Evolutionary conservation across 1,140 invertebrate genomes (phyloP).

Genomic region (Drosophila kepulauana): DNA sequence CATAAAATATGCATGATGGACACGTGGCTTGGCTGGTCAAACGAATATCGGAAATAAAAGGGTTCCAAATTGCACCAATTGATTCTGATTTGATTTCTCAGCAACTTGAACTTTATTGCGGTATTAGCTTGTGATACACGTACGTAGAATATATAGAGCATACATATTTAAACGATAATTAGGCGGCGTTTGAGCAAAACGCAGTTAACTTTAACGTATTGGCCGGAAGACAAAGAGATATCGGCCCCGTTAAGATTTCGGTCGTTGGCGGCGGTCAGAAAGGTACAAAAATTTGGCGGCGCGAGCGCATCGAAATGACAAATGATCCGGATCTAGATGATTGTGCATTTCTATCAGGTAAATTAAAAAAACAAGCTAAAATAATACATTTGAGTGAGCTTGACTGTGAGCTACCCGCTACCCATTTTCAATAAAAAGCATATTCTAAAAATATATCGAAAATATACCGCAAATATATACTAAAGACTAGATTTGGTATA

Average conservation of each 20-base stretch:
- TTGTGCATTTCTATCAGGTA: constrained; percentile 96
- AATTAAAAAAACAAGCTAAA: neutral
- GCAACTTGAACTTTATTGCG: constrained; percentile 7
- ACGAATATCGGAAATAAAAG: constrained; percentile 6
- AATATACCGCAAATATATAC: too few species aligned
- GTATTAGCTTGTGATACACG: neutral
- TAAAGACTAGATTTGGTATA: too few species aligned
- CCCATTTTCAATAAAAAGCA: too few species aligned
- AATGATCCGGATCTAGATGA: constrained; percentile 96
- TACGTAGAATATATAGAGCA: neutral
- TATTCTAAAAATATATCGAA: too few species aligned
- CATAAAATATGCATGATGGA: constrained; percentile 40
- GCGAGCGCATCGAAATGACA: constrained; percentile 85
- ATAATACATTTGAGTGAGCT: too few species aligned
- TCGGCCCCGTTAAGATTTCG: constrained; percentile 85
- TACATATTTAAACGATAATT: constrained; percentile 2
- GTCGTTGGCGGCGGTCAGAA: constrained; percentile 85
- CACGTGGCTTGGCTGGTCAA: constrained; percentile 30
- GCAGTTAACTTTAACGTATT: constrained; percentile 80
- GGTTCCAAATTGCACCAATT: constrained; percentile 19
- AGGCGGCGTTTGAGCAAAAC: constrained; percentile 56
- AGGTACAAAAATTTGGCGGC: constrained; percentile 85
- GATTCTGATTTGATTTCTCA: constrained; percentile 27
- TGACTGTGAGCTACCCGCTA: too few species aligned
- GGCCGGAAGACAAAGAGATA: constrained; percentile 84